These are phyloP conservation scores for Colletes latitarsis DNA, from an alignment of 1,140 invertebrate genomes.

Conservation along the genomic window DNA sequence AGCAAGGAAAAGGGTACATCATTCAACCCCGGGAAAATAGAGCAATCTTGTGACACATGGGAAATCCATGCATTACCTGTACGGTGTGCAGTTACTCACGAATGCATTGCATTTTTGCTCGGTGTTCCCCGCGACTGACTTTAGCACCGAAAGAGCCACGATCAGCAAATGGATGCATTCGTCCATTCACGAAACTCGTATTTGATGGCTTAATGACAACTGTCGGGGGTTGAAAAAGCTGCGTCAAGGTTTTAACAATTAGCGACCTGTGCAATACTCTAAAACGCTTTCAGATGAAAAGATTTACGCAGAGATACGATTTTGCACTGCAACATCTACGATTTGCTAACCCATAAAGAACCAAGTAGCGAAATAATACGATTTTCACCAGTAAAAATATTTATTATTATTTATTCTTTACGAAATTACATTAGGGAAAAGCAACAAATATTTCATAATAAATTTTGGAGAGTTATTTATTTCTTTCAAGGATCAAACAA, in stretches of 20 bases:
- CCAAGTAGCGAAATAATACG: too few species aligned
- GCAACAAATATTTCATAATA: too few species aligned
- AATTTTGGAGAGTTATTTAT: too few species aligned
- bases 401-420: too few species aligned
- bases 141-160: background rate
- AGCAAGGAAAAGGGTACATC: conserved; percentile 51
- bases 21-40: conserved; percentile 48
- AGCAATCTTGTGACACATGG: conserved; percentile 55
- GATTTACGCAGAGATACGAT: background rate
- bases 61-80: conserved; percentile 53
- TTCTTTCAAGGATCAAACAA: too few species aligned
- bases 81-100: background rate
- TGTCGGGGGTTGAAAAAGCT: conserved; percentile 24
- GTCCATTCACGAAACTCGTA: conserved; percentile 8
- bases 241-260: conserved; percentile 18
- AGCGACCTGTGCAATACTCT: background rate
- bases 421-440: too few species aligned
- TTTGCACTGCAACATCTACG: too few species aligned
- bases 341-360: too few species aligned
- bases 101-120: conserved; percentile 41
- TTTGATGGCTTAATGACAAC: conserved; percentile 41
- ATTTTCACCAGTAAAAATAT: too few species aligned
- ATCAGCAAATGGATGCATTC: conserved; percentile 46
- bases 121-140: background rate
- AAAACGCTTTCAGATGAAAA: background rate